Percentiles rank a stretch among this genome's conserved stretches.
Conservation (phyloP, 2,797 vertebrate species). For the Epinephelus awoara region DNA sequence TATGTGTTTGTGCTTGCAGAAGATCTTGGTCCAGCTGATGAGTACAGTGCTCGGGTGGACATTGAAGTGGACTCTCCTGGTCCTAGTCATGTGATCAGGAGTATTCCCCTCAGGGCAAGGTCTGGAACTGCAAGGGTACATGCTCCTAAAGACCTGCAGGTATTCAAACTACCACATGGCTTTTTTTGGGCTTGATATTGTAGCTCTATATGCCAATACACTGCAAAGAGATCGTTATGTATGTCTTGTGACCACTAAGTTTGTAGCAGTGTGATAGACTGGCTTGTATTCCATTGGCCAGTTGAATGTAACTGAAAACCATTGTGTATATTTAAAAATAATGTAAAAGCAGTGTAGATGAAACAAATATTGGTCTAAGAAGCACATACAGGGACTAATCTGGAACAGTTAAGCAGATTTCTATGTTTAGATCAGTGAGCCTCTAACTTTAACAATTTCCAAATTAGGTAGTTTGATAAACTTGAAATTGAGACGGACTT, state of each 20-base stretch:
- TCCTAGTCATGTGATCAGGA: constrained; percentile 90
- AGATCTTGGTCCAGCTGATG: constrained; percentile 89
- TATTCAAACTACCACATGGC: constrained; percentile 64
- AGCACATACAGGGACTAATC: background rate
- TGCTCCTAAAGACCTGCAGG: constrained; percentile 94
- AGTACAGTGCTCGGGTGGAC: constrained; percentile 92
- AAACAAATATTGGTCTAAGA: too few relatives aligned
- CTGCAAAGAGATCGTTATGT: background rate
- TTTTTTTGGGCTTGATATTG: background rate
- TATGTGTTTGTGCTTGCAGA: constrained; percentile 72
- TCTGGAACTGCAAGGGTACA: constrained; percentile 93
- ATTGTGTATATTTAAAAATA: background rate
- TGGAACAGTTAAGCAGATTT: too few relatives aligned
- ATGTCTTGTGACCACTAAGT: background rate
- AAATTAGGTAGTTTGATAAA: background rate
- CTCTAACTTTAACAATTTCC: background rate
- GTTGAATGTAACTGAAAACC: background rate
- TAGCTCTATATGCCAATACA: background rate
- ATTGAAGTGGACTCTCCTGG: constrained; percentile 95
- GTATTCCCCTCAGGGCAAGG: constrained; percentile 90
- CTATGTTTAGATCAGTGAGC: background rate
- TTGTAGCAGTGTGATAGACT: too few relatives aligned
- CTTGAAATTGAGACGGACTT: background rate
- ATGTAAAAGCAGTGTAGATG: background rate
- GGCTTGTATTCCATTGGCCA: too few relatives aligned